These are phyloP conservation scores for Epinotia ramella DNA, from an alignment of 2,888 invertebrate genomes.

Conservation along the genomic window DNA sequence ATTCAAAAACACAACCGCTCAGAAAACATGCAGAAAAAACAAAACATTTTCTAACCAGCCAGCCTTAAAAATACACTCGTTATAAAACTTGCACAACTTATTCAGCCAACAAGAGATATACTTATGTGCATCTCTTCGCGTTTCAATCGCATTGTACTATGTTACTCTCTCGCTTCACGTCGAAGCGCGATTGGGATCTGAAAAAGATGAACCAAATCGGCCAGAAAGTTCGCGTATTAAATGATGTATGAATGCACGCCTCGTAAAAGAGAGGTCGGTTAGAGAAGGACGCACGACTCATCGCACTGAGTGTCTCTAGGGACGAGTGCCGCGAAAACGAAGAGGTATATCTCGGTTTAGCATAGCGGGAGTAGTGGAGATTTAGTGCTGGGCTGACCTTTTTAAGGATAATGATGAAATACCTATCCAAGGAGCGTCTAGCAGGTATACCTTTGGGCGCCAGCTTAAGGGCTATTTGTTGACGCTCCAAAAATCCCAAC, in stretches of 20 bases:
- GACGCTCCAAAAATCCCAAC: no score
- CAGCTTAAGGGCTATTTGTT: no score
- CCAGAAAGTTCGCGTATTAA: slow-evolving; percentile 9
- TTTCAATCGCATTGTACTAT: neutral
- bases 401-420: neutral
- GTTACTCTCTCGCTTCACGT: no score
- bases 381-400: neutral
- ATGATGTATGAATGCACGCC: slow-evolving; percentile 18
- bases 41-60: neutral
- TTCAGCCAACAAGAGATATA: neutral
- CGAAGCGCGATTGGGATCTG: neutral
- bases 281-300: slow-evolving; percentile 15
- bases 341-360: neutral
- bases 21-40: neutral
- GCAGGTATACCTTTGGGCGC: no score
- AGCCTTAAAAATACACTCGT: slow-evolving; percentile 5
- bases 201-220: neutral
- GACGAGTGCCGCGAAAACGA: neutral
- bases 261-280: neutral
- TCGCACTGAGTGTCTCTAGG: slow-evolving; percentile 12
- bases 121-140: neutral
- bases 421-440: no score
- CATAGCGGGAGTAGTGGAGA: neutral
- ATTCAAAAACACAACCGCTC: neutral
- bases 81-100: slow-evolving; percentile 22